A percentile compares a stretch with the other conserved stretches of the same genome.
Conservation (phyloP, 2,888 invertebrate species). For the Polydrusus tereticollis region DNA sequence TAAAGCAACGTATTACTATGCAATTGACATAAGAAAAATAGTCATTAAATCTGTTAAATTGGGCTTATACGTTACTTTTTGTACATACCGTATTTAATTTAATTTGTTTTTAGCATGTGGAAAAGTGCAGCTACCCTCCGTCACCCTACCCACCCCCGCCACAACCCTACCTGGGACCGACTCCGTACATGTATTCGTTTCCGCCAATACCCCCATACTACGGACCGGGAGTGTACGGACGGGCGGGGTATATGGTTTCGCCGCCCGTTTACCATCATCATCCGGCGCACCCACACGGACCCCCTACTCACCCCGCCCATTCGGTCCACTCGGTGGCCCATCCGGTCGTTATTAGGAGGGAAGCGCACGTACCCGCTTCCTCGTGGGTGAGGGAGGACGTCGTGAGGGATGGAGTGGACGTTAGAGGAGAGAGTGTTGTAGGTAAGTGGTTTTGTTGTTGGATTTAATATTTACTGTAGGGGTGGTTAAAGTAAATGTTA, state of each 20-base stretch:
- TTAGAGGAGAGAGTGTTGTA: constrained; percentile 31
- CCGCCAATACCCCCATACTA: constrained; percentile 62
- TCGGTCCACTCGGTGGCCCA: constrained; percentile 34
- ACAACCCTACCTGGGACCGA: constrained; percentile 66
- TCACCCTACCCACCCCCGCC: constrained; percentile 62
- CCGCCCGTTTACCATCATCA: constrained; percentile 59
- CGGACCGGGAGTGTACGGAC: constrained; percentile 55
- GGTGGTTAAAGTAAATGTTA: no score
- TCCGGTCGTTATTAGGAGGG: constrained; percentile 56
- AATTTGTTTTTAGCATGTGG: constrained; percentile 56
- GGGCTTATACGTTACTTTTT: no score
- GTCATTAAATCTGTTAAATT: no score
- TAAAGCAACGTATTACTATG: no score
- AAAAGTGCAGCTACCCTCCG: constrained; percentile 55
- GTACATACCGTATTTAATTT: no score
- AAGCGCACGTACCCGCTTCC: constrained; percentile 19
- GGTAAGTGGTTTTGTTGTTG: constrained; percentile 22
- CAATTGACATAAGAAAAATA: no score
- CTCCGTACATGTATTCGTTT: constrained; percentile 66
- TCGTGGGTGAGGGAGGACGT: constrained; percentile 22
- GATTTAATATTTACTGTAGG: neutral
- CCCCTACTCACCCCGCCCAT: constrained; percentile 11
- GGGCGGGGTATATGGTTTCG: constrained; percentile 56
- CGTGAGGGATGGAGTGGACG: constrained; percentile 26
- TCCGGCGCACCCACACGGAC: constrained; percentile 58